Conservation (phyloP, 2,797 vertebrate genomes). For the Alosa sapidissima region DNA sequence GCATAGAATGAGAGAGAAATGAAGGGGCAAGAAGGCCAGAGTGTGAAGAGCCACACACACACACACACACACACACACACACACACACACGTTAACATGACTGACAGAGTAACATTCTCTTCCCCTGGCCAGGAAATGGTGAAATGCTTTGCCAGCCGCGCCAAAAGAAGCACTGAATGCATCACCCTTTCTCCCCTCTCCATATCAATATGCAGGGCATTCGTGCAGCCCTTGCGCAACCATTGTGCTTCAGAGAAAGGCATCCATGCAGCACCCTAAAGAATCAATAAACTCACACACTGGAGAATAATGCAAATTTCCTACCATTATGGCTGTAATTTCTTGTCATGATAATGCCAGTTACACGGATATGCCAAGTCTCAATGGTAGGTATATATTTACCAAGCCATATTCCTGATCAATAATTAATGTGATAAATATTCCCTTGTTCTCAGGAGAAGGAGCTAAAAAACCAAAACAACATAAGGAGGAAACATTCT, state of each 20-base stretch:
- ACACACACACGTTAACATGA: conserved; percentile 16
- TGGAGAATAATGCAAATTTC: background rate
- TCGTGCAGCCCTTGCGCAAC: conserved; percentile 28
- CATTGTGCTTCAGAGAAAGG: conserved; percentile 46
- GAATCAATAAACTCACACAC: conserved; percentile 47
- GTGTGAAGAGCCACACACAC: background rate
- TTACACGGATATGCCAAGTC: background rate
- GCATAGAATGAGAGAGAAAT: background rate
- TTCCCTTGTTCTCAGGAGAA: background rate
- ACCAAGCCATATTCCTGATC: background rate
- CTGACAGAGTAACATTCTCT: conserved; percentile 39
- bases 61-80: conserved; percentile 1
- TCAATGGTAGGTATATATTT: background rate
- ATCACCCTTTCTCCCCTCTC: conserved; percentile 27
- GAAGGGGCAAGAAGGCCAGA: background rate
- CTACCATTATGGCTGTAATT: conserved; percentile 32
- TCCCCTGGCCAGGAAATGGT: conserved; percentile 43
- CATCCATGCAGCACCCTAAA: conserved; percentile 30
- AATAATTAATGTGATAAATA: background rate
- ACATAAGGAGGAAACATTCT: background rate
- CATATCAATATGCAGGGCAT: conserved; percentile 43
- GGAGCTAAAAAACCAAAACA: background rate
- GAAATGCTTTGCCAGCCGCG: conserved; percentile 51
- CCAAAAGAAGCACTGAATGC: conserved; percentile 48
- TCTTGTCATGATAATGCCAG: conserved; percentile 22